phyloP scores from a whole-genome alignment of 2,113 vertebrate genomes.

The Beaufortia kweichowensis region DNA sequence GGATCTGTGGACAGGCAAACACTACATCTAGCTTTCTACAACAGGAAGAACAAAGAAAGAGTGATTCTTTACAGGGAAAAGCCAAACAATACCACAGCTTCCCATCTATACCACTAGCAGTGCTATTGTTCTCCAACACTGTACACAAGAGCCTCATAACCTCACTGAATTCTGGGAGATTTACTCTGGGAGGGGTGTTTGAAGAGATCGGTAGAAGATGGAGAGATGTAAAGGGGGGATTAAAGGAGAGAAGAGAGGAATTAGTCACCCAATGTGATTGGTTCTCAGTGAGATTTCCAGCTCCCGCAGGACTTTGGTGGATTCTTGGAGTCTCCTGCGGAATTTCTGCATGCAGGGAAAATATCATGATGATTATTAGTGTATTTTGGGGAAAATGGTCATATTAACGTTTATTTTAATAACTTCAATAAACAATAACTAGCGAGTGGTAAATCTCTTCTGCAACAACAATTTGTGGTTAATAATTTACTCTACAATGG shows the following conservation, averaged over 20 bases:
- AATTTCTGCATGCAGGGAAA: slow-evolving; percentile 85
- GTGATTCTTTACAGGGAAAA: slow-evolving; percentile 46
- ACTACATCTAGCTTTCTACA: slow-evolving; percentile 47
- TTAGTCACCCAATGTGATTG: slow-evolving; percentile 92
- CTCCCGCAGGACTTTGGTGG: slow-evolving; percentile 92
- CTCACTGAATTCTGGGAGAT: slow-evolving; percentile 12
- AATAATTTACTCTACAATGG: background rate
- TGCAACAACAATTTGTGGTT: background rate
- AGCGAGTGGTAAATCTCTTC: background rate
- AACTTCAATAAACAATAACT: slow-evolving; percentile 2
- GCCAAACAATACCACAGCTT: slow-evolving; percentile 44
- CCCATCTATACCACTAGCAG: slow-evolving; percentile 18
- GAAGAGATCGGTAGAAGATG: slow-evolving; percentile 17
- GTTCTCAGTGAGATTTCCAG: slow-evolving; percentile 96
- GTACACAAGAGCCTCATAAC: slow-evolving; percentile 16
- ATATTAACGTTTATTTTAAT: background rate
- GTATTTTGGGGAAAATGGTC: slow-evolving; percentile 6
- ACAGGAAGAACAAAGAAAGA: slow-evolving; percentile 60
- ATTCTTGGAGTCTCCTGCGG: slow-evolving; percentile 90
- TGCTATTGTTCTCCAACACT: slow-evolving; percentile 17
- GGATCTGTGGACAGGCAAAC: slow-evolving; percentile 60
- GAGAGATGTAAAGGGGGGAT: slow-evolving; percentile 17
- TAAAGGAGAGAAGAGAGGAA: slow-evolving; percentile 23
- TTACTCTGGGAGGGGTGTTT: background rate
- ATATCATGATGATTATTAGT: slow-evolving; percentile 39